Conservation (phyloP, 1,140 invertebrate species). For the Ruditapes philippinarum region DNA sequence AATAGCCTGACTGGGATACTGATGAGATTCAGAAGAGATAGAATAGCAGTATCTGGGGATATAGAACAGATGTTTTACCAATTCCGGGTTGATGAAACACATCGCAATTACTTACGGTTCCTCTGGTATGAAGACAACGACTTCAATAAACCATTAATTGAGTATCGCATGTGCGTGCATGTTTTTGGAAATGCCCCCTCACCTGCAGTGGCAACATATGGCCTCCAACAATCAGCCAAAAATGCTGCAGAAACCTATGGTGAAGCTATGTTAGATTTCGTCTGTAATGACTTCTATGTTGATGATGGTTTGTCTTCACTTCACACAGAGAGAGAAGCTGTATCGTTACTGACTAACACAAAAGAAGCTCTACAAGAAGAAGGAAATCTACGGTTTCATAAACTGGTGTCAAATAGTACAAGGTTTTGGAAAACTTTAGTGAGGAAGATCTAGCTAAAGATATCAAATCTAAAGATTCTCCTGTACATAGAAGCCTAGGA, state of each 20-base stretch:
- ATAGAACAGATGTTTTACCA: constrained; percentile 71
- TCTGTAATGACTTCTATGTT: constrained; percentile 66
- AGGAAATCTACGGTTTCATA: constrained; percentile 64
- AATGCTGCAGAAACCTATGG: constrained; percentile 32
- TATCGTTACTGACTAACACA: constrained; percentile 60
- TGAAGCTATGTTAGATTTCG: constrained; percentile 44
- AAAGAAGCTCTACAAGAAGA: constrained; percentile 23
- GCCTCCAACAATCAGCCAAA: constrained; percentile 13
- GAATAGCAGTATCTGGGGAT: constrained; percentile 59
- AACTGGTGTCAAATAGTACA: constrained; percentile 59
- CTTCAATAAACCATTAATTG: constrained; percentile 1
- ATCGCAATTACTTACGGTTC: constrained; percentile 67
- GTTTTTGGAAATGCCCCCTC: constrained; percentile 66
- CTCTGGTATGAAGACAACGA: constrained; percentile 65
- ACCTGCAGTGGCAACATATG: constrained; percentile 58
- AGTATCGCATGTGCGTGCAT: constrained; percentile 68
- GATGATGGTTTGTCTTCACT: constrained; percentile 63
- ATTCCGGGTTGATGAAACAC: constrained; percentile 39
- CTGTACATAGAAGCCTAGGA: constrained; percentile 61
- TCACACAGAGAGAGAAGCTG: constrained; percentile 30
- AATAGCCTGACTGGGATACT: constrained; percentile 69
- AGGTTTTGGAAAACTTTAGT: constrained; percentile 52
- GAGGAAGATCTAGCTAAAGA: constrained; percentile 60
- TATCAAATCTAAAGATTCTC: constrained; percentile 53
- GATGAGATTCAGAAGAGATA: constrained; percentile 65